phyloP scores from a whole-genome alignment of 2,113 vertebrate genomes.

The Rallus limicola region DNA sequence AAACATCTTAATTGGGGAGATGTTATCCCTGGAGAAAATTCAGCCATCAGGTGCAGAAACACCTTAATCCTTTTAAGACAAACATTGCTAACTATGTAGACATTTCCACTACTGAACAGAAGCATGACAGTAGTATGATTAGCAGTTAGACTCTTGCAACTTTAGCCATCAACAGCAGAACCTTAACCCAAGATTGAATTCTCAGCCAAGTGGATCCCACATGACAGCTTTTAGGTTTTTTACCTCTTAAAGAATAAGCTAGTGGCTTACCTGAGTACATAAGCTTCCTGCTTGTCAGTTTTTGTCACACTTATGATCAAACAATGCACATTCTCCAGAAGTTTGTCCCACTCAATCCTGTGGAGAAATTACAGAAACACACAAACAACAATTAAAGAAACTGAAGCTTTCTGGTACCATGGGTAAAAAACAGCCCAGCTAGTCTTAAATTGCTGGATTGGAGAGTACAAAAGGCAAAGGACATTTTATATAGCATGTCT shows the following conservation, averaged over 20 bases:
- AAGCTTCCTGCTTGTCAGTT: conserved; percentile 99
- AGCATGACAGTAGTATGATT: background rate
- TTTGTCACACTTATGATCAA: conserved; percentile 99
- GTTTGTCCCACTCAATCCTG: conserved; percentile 99
- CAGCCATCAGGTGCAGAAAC: background rate
- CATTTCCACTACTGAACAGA: background rate
- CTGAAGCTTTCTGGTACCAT: background rate
- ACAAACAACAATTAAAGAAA: conserved; percentile 3
- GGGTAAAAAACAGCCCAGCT: background rate
- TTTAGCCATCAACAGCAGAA: background rate
- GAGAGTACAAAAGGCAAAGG: rapidly evolving
- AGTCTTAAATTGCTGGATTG: background rate
- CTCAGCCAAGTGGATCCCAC: background rate
- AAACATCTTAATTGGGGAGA: background rate
- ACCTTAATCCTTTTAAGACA: background rate
- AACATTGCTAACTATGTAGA: background rate
- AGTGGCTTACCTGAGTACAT: conserved; percentile 96
- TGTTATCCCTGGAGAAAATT: background rate
- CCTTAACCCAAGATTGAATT: background rate
- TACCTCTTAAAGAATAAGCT: background rate
- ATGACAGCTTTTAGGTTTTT: background rate
- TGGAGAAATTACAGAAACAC: background rate
- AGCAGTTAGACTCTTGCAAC: background rate
- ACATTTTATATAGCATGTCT: background rate
- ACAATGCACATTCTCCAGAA: conserved; percentile 99